Evolutionary conservation across 2,113 vertebrate genomes (phyloP).

Genomic region (Entomyzon cyanotis): DNA sequence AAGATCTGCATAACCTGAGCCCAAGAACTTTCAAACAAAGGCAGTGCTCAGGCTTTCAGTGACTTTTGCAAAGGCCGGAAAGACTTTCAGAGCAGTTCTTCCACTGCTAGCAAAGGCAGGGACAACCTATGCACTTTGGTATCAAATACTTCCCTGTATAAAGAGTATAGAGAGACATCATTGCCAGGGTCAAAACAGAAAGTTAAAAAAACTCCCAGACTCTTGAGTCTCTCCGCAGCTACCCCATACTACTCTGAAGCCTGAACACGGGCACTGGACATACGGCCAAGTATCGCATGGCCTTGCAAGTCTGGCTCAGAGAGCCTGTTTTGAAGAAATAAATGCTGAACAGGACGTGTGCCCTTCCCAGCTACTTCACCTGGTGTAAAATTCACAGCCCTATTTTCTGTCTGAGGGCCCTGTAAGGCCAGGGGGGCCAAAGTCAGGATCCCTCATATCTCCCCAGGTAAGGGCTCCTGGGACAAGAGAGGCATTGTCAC

Average conservation of each 20-base stretch:
- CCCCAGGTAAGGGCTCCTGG: neutral
- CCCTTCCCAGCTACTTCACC: neutral
- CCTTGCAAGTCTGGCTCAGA: neutral
- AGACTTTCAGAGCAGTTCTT: neutral
- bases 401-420: neutral
- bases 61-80: neutral
- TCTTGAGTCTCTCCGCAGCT: neutral
- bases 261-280: neutral
- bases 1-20: neutral
- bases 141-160: neutral
- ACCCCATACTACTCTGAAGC: neutral
- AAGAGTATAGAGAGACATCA: neutral
- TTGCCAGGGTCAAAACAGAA: neutral
- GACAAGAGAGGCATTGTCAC: neutral
- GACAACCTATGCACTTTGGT: neutral
- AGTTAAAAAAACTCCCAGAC: neutral
- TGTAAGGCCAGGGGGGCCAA: rapidly evolving
- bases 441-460: neutral
- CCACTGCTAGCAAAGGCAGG: neutral
- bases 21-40: neutral
- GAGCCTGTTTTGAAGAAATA: neutral
- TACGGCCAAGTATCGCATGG: neutral
- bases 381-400: neutral
- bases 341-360: neutral
- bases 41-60: neutral